Percentiles rank a stretch among this genome's conserved stretches.
phyloP scores from a whole-genome alignment of 2,888 invertebrate species.

The Scrobipalpa atriplicella region DNA sequence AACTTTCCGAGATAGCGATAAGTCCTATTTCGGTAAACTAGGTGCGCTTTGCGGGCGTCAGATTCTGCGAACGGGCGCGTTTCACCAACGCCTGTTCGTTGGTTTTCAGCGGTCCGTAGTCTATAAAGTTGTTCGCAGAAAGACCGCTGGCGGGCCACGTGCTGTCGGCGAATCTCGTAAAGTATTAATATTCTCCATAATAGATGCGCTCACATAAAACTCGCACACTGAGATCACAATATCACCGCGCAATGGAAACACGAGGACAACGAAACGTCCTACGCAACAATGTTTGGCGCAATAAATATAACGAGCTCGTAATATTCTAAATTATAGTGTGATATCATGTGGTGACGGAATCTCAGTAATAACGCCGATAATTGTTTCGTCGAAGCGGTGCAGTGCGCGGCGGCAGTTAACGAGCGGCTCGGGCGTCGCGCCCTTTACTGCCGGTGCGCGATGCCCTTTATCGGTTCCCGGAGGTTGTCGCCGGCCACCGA shows the following conservation, averaged over 20 bases:
- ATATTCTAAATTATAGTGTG: slow-evolving; percentile 27
- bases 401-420: slow-evolving; percentile 69
- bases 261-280: slow-evolving; percentile 10
- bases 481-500: slow-evolving; percentile 71
- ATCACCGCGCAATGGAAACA: slow-evolving; percentile 24
- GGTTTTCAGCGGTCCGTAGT: slow-evolving; percentile 75
- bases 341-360: slow-evolving; percentile 37
- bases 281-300: slow-evolving; percentile 19
- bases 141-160: slow-evolving; percentile 65
- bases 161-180: slow-evolving; percentile 60
- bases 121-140: slow-evolving; percentile 76
- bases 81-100: slow-evolving; percentile 63
- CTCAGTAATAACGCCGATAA: slow-evolving; percentile 45
- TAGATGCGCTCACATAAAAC: slow-evolving; percentile 19
- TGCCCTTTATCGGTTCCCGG: slow-evolving; percentile 67
- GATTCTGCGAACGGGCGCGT: slow-evolving; percentile 59
- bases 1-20: slow-evolving; percentile 38
- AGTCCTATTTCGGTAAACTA: slow-evolving; percentile 38
- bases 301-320: slow-evolving; percentile 25
- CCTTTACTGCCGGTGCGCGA: slow-evolving; percentile 30
- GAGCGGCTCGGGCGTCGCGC: slow-evolving; percentile 58
- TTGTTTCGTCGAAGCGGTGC: slow-evolving; percentile 69
- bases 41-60: slow-evolving; percentile 32
- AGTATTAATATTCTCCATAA: slow-evolving; percentile 42
- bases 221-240: slow-evolving; percentile 18